Evolutionary conservation across 2,888 invertebrate genomes (phyloP).

Genomic region (Zele albiditarsus): DNA sequence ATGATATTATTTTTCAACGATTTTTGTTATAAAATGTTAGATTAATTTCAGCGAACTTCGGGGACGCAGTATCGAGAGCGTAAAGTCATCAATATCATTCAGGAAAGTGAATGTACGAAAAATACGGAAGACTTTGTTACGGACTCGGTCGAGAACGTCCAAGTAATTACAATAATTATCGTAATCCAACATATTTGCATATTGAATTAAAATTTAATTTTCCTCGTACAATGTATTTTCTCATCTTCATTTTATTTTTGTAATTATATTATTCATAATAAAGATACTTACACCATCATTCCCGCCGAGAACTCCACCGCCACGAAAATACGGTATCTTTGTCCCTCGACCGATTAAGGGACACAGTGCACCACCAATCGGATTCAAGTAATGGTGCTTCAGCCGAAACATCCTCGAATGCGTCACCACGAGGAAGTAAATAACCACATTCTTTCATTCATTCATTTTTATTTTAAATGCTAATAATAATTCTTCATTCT

Average conservation of each 20-base stretch:
- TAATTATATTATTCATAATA: slow-evolving; percentile 10
- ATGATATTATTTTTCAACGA: slow-evolving; percentile 23
- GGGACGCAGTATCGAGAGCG: slow-evolving; percentile 48
- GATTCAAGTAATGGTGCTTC: slow-evolving; percentile 63
- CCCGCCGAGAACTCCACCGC: slow-evolving; percentile 64
- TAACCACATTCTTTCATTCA: not conserved
- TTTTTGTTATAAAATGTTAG: slow-evolving; percentile 61
- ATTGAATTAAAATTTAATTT: slow-evolving; percentile 20
- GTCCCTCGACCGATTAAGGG: slow-evolving; percentile 60
- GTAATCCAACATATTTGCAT: slow-evolving; percentile 14
- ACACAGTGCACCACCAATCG: slow-evolving; percentile 52
- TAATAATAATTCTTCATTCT: not conserved
- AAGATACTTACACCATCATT: slow-evolving; percentile 69
- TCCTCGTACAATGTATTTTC: not conserved
- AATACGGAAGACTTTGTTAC: slow-evolving; percentile 44
- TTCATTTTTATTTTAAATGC: not conserved
- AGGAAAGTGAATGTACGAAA: slow-evolving; percentile 43
- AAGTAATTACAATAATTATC: slow-evolving; percentile 49
- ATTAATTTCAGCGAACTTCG: slow-evolving; percentile 62
- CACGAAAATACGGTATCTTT: slow-evolving; percentile 68
- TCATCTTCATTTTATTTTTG: not conserved
- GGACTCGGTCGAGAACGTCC: slow-evolving; percentile 54
- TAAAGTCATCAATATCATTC: slow-evolving; percentile 42
- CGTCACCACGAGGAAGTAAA: slow-evolving; percentile 42
- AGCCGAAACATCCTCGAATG: slow-evolving; percentile 60